Evolutionary conservation across 1,140 invertebrate species (phyloP), one percentile per base, ranked within the genome.

Genomic region (Drosophila ficusphila): DNA sequence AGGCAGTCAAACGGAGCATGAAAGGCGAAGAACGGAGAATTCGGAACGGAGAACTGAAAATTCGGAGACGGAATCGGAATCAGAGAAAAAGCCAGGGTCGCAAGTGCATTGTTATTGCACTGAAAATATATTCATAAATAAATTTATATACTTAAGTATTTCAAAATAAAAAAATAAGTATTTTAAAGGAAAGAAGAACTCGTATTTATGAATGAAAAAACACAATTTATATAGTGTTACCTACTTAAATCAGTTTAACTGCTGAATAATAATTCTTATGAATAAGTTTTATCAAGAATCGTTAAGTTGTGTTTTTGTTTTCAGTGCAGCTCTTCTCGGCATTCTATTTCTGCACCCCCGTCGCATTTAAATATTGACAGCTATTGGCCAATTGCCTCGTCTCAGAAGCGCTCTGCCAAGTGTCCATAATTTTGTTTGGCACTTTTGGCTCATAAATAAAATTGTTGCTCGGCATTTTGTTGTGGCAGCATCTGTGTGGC

Each of bases 311-410:
- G 5, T 23, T 23, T 23, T 31, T 38, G 7, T 33, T 39, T 19
- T 34, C 12, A 21, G n/a, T 74, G 44, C 18, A 36, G 18, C 0
- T 12, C 16, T 19, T 2, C n/a, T 16, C 12, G 16, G 6, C 14
- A 6, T 9, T 14, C 9, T 8, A 39, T 9, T 27, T 11, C 12
- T 27, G 4, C 23, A 8, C 18, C 19, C 12, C 38, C 11, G 54
- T 27, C 9, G 47, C 48, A 75, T 88, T 77, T 52, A 88, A 86
- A 88, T 88, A 86, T 86, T 86, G 82, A 82, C 82, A 86, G 82
- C 82, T 68, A 78, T 82, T 88, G 76, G 82, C 77, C 77, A 88
- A 86, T 88, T 86, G 79, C 60, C 61, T 62, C 69, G 68, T 47
- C 72, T 61, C 77, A 54, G 47, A 42, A 69, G 52, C 46, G 31